Evolutionary conservation across 2,888 invertebrate species (phyloP).

Genomic region (Trissoscelio sp.): DNA sequence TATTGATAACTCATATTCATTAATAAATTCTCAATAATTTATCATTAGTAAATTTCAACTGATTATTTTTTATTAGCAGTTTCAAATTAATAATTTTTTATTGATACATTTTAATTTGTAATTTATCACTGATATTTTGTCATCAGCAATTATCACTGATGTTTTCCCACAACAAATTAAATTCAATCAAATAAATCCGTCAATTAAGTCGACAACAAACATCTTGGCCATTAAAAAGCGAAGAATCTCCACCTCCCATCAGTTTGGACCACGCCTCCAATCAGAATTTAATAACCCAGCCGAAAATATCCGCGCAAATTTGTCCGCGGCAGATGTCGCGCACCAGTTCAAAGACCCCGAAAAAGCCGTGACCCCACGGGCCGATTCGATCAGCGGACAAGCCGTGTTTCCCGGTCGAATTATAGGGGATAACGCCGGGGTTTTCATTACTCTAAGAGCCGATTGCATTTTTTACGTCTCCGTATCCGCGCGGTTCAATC

Average conservation of each 20-base stretch:
- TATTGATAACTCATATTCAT: too few relatives aligned
- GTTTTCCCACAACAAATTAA: too few relatives aligned
- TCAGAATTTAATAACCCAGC: slow-evolving; percentile 44
- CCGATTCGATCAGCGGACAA: slow-evolving; percentile 69
- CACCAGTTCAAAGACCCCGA: slow-evolving; percentile 70
- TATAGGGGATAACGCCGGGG: slow-evolving; percentile 76
- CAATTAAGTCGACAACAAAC: too few relatives aligned
- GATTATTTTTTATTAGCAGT: too few relatives aligned
- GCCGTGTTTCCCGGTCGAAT: slow-evolving; percentile 74
- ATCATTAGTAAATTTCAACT: too few relatives aligned
- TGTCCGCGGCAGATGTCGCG: slow-evolving; percentile 67
- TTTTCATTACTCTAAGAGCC: slow-evolving; percentile 83
- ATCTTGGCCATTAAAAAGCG: slow-evolving; percentile 2
- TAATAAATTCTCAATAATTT: too few relatives aligned
- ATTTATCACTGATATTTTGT: too few relatives aligned
- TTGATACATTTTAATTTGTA: too few relatives aligned
- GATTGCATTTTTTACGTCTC: slow-evolving; percentile 83
- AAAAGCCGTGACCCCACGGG: slow-evolving; percentile 67
- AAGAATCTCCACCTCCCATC: neutral
- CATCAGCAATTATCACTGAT: too few relatives aligned
- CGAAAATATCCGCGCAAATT: slow-evolving; percentile 42
- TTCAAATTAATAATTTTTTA: too few relatives aligned
- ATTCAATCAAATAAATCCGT: too few relatives aligned
- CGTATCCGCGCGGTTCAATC: slow-evolving; percentile 77
- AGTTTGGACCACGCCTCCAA: slow-evolving; percentile 38